Base-by-base conservation (phyloP, 2,113 vertebrate species). In the Amphiprion percula region DNA sequence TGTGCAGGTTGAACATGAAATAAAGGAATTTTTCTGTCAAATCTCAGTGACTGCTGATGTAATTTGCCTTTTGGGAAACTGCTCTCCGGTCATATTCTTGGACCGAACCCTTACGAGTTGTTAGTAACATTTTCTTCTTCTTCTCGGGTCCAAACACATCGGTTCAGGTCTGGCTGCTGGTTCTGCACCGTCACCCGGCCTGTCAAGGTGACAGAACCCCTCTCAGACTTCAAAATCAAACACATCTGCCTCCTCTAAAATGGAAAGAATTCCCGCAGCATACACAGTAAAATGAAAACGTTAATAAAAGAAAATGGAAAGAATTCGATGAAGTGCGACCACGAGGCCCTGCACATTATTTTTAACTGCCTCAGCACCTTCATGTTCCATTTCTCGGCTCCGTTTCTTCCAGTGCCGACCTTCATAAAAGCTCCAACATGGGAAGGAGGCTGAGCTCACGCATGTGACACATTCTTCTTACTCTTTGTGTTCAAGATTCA, bases 251-350 rank as follows among this genome's bases (percentile, higher is more conserved):
- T 59, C 2, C 28, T 79, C 9, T 86, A 37, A 82, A 82, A 49
- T 67, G 83, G 85, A 85, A 88, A 77, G 74, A 87, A 71, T 74
- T 55, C 68, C 68, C 11, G 10, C 16, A 17, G 21, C 73, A 63
- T 52, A 46, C 77, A 77, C 70, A 60, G 70, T 77, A 79, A 80
- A 77, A 66, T 21, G 37, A 80, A 74, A 85, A 75, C 10, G 37
- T 64, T 77, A 47, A 82, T 87, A 87, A 82, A 26, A 82, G 60
- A 77, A 37, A 71, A 86, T 79, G 87, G 89, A 91, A 91, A 87
- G 71, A 90, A 83, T 85, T 80, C 61, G 15, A 15, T 77, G 71
- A 77, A 81, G 71, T 39, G 44, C 26, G 58, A 87, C 87, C 77
- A 33, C 69, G 74, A 80, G 46, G 17, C 21, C 58, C 49, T 54